Evolutionary conservation across 1,140 invertebrate species (phyloP), one percentile per base, ranked within the genome.

Genomic region (Sitophilus oryzae): DNA sequence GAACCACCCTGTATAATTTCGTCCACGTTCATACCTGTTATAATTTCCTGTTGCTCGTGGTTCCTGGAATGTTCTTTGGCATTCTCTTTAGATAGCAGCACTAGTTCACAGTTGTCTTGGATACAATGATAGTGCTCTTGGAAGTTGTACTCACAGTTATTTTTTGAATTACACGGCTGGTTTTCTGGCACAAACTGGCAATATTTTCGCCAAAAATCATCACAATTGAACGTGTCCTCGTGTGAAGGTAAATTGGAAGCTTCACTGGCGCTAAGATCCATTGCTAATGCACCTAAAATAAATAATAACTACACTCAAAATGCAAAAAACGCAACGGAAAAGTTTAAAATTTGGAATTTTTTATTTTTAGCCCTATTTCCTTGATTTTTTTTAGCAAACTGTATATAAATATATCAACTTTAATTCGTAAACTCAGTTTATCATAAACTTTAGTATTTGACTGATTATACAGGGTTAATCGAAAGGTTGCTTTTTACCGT

Each of bases 41-140:
- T 84, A 56, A 87, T 81, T 59, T 90, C 88, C 67, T 93, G 90
- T 36, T 89, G 83, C 59, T 91, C 89, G 71, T 94, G 90, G 58
- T 89, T 86, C 54, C 88, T 79, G 0, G 90, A 82, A 66, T 94
- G 91, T 59, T 91, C 89, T 56, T 86, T 74, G 36, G 91, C 89
- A 11, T 86, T 86, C 52, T 86, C 87, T 66, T 85, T 83, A 30
- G 79, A 83, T 60, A 82, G 82, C 66, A 89, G 88, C 8, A 80
- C 76, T 67, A 82, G 76, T 55, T 81, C 79, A 62, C 84, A 85
- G 34, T 77, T 76, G 42, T 84, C 81, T 25, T 79, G 81, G 53
- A 79, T 74, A 66, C 88, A 91, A 65, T 91, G 88, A 69, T 84
- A 90, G 65, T 91, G 88, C 58, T 89, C 88, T 49, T 81, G 83